Conservation (phyloP, 2,888 invertebrate genomes). For the Megalurothrips usitatus region DNA sequence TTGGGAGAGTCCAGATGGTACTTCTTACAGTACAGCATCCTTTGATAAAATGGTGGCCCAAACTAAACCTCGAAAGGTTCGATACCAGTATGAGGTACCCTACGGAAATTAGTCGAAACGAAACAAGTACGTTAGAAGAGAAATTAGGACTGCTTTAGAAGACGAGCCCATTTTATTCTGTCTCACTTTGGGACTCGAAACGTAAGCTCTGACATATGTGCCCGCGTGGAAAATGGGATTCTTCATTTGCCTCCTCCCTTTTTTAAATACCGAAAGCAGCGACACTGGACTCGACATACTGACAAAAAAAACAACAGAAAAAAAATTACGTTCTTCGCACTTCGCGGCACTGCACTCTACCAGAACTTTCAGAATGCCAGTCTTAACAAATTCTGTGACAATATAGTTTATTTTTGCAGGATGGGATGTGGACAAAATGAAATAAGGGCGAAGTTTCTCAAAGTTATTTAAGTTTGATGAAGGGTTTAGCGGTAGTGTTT, state of each 20-base stretch:
- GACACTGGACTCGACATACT: too few relatives aligned
- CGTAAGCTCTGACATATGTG: too few relatives aligned
- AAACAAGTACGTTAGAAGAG: background rate
- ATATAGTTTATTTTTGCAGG: too few relatives aligned
- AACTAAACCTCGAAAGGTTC: background rate
- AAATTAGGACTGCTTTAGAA: too few relatives aligned
- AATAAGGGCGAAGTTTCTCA: background rate
- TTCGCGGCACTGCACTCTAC: background rate
- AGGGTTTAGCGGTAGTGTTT: background rate
- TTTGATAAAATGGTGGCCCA: background rate
- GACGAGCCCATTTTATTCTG: too few relatives aligned
- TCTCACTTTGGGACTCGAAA: too few relatives aligned
- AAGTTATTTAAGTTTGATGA: background rate
- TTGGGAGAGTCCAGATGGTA: slow-evolving; percentile 26
- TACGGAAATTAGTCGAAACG: background rate
- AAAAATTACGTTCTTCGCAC: background rate
- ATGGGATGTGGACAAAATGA: background rate
- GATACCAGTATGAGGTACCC: background rate
- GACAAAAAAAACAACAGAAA: too few relatives aligned
- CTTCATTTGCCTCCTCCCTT: too few relatives aligned
- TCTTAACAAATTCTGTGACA: background rate
- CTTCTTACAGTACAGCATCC: slow-evolving; percentile 4
- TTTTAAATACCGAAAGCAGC: too few relatives aligned
- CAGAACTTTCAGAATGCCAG: background rate
- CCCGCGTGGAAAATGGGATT: too few relatives aligned